These are phyloP conservation scores for Caenorhabditis plicata DNA, from an alignment of 2,888 invertebrate species.

Conservation along the genomic window DNA sequence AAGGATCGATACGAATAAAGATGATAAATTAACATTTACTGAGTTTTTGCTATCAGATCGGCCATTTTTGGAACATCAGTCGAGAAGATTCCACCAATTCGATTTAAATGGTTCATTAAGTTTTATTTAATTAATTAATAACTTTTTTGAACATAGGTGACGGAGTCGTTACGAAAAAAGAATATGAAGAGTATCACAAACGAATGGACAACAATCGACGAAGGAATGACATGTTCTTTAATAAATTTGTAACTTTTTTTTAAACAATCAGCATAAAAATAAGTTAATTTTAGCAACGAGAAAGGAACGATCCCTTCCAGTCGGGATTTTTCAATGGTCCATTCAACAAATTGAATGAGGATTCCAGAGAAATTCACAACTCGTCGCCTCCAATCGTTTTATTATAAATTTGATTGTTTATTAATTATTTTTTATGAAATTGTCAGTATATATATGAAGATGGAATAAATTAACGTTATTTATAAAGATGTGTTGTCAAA, in stretches of 20 bases:
- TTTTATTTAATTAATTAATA: not conserved
- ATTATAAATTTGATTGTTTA: no score
- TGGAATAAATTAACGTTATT: no score
- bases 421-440: no score
- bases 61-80: conserved; percentile 52
- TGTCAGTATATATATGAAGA: no score
- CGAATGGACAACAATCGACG: conserved; percentile 41
- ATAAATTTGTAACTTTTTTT: conserved; percentile 21
- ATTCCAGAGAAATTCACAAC: no score
- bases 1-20: conserved; percentile 53
- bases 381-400: no score
- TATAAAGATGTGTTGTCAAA: no score
- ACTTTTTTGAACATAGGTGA: conserved; percentile 31
- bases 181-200: conserved; percentile 52
- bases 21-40: conserved; percentile 55
- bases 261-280: not conserved
- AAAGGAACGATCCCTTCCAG: conserved; percentile 28
- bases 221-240: conserved; percentile 28
- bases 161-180: conserved; percentile 51
- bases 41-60: conserved; percentile 59
- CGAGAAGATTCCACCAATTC: conserved; percentile 32
- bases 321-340: conserved; percentile 25
- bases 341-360: no score
- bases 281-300: no score
- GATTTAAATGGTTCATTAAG: conserved; percentile 28